Base-by-base conservation (phyloP, 2,113 vertebrate species). In the Setophaga petechia region DNA sequence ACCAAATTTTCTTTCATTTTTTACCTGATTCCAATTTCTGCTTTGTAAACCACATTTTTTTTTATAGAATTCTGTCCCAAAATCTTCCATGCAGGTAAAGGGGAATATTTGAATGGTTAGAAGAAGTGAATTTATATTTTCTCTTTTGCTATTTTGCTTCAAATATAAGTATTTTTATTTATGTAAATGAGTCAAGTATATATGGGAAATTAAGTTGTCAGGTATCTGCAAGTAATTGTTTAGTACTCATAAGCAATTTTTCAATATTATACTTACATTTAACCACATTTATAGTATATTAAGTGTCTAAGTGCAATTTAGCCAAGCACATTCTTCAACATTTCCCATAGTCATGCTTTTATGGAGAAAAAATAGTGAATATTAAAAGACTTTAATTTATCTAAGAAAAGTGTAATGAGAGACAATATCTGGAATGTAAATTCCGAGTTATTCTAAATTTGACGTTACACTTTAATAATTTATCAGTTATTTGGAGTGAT, bases 171-270 rank as follows among this genome's bases (percentile, higher is more conserved):
- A 81, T 79, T 90, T 21, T 33, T 94, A 68, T 31, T 13, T 71
- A 95, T 79, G 72, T 74, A 95, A 96, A 95, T 91, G 51, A 96
- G 47, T 28, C 65, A 95, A 83, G 88, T 95, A 55, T 95, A 95
- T 95, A 91, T 63, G 69, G 21, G 25, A 85, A 95, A 95, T 98
- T 97, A 97, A 87, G 54, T 94, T 33, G 39, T 89, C 27, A 35
- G 58, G 91, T 94, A 94, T 83, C 63, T 96, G 35, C 73, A 95
- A 92, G 86, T 41, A 96, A 97, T 92, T 93, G 41, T 90, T 96
- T 82, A 46, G 35, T 93, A 89, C 18, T 89, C 71, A 67, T 89
- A 95, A 93, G 65, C 9, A 94, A 68, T 73, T 84, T 91, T 49
- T 87, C 19, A 82, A 95, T 54, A 94, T 96, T 88, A 82, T 80